These are phyloP conservation scores for Agrochola circellaris DNA, from an alignment of 2,888 invertebrate genomes.

Conservation along the genomic window DNA sequence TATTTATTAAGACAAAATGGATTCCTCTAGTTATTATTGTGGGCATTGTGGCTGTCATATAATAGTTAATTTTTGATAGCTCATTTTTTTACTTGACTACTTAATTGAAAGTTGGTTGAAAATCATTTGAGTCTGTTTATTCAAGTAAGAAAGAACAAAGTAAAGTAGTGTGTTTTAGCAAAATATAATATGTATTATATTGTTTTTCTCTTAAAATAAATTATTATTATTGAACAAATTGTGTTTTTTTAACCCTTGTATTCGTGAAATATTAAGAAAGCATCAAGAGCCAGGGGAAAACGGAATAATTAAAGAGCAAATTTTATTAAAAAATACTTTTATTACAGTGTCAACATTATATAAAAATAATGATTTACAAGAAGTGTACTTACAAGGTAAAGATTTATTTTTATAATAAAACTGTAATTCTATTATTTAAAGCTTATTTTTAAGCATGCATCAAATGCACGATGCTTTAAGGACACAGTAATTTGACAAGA, in stretches of 20 bases:
- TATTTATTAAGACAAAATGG: background rate
- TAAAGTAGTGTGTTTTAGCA: background rate
- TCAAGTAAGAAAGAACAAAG: background rate
- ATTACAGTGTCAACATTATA: slow-evolving; percentile 59
- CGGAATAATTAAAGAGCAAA: background rate
- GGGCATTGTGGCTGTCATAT: background rate
- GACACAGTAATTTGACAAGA: slow-evolving; percentile 44
- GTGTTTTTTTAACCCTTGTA: background rate
- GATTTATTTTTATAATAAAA: slow-evolving; percentile 33
- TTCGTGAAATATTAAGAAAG: background rate
- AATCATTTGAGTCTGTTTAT: background rate
- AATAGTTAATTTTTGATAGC: no score
- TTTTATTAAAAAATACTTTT: slow-evolving; percentile 37
- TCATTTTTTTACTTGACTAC: background rate
- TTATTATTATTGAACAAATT: background rate
- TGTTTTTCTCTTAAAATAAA: slow-evolving; percentile 9
- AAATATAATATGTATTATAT: background rate
- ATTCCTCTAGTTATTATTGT: no score
- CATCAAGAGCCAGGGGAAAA: background rate
- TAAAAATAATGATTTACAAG: slow-evolving; percentile 58
- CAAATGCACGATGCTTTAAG: slow-evolving; percentile 51
- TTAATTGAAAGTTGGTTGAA: background rate
- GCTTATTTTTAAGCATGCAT: slow-evolving; percentile 60
- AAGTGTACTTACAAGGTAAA: slow-evolving; percentile 40
- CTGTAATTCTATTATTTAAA: slow-evolving; percentile 58